Conservation (phyloP, 2,113 vertebrate species). For the Hippocampus mohnikei region DNA sequence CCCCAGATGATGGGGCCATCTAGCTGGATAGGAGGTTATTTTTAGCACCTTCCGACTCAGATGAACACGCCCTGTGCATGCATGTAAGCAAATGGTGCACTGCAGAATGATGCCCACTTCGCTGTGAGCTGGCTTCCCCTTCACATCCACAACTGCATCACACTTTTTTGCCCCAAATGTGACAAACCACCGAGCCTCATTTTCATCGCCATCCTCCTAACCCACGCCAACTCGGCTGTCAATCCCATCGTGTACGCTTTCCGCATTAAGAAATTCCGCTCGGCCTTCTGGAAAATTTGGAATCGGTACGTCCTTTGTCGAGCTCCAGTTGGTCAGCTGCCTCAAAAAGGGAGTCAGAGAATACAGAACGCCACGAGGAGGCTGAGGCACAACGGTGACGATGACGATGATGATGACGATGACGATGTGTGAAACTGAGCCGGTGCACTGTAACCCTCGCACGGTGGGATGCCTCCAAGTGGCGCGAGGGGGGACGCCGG, state of each 20-base stretch:
- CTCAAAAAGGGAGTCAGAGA: constrained; percentile 59
- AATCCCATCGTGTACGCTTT: constrained; percentile 95
- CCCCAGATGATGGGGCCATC: constrained; percentile 50
- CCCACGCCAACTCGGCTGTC: constrained; percentile 91
- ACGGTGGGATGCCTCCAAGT: too few species aligned
- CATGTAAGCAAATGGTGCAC: constrained; percentile 1
- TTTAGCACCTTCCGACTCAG: constrained; percentile 32
- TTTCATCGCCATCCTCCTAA: constrained; percentile 89
- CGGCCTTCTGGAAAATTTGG: constrained; percentile 89
- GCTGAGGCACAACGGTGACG: constrained; percentile 38
- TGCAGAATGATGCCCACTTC: constrained; percentile 32
- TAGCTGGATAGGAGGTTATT: not conserved
- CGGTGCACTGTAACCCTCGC: too few species aligned
- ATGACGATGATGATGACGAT: constrained; percentile 63
- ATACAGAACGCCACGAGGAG: constrained; percentile 43
- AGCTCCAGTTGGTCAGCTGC: constrained; percentile 46
- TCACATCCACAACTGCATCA: constrained; percentile 90
- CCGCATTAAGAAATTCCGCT: constrained; percentile 91
- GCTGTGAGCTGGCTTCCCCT: constrained; percentile 92
- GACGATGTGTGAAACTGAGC: constrained; percentile 62
- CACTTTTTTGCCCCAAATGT: constrained; percentile 80
- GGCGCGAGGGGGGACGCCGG: too few species aligned
- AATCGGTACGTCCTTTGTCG: constrained; percentile 85
- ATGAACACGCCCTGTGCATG: not conserved
- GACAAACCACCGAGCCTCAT: constrained; percentile 66